Evolutionary conservation across 2,888 invertebrate species (phyloP).

Genomic region (Exephanes ischioxanthus): DNA sequence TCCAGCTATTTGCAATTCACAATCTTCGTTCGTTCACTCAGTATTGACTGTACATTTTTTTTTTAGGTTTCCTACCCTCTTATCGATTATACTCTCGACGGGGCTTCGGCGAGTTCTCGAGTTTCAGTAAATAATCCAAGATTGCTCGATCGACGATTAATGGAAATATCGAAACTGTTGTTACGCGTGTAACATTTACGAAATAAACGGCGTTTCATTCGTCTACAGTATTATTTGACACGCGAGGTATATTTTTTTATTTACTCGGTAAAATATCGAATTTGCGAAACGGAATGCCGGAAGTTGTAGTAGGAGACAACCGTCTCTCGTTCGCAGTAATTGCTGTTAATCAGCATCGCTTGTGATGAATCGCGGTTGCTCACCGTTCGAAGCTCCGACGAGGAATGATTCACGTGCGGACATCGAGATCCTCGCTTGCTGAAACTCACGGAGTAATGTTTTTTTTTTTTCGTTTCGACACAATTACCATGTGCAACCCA

Average conservation of each 20-base stretch:
- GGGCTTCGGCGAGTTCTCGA: too few relatives aligned
- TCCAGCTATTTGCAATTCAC: neutral
- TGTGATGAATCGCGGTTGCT: slow-evolving; percentile 32
- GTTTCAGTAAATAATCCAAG: too few relatives aligned
- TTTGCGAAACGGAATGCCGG: slow-evolving; percentile 11
- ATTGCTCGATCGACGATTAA: too few relatives aligned
- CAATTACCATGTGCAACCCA: slow-evolving; percentile 2
- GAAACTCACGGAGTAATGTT: neutral
- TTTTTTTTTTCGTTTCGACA: neutral
- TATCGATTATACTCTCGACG: too few relatives aligned
- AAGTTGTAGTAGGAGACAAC: slow-evolving; percentile 5
- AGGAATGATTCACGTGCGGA: slow-evolving; percentile 30
- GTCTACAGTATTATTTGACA: neutral
- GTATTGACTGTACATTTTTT: neutral
- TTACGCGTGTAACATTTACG: neutral
- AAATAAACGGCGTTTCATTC: neutral
- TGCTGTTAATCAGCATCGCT: slow-evolving; percentile 39
- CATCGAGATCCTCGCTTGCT: slow-evolving; percentile 18
- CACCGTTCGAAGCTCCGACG: slow-evolving; percentile 24
- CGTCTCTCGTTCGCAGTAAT: neutral
- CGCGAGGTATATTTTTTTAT: neutral
- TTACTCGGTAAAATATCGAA: neutral
- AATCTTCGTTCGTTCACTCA: neutral
- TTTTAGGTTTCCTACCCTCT: neutral
- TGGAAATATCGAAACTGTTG: too few relatives aligned